Evolutionary conservation across 2,113 vertebrate genomes (phyloP), one percentile per base, ranked within the genome.

Genomic region (Anoplopoma fimbria): DNA sequence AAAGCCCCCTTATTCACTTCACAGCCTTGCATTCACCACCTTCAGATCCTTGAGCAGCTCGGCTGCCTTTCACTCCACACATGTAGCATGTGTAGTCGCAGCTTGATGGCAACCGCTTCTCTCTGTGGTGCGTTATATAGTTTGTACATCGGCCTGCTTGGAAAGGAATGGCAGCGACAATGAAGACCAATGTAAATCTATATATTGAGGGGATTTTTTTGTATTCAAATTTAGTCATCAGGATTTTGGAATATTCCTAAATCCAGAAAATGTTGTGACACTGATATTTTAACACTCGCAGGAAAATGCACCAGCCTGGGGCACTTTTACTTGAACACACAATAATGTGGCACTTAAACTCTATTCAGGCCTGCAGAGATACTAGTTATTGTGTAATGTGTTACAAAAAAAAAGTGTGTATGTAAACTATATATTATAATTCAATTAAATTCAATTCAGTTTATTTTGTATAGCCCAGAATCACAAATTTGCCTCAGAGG

Each of bases 1-100:
- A 83, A 88, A 91, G 73, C 85, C 75, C 49, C 61, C 82, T 78
- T 58, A 85, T 91, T 93, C 88, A 88, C 88, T 83, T 33, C 85
- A 85, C 64, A 77, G 72, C 84, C 81, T 72, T 29, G 79, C 83
- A 89, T 92, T 85, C 86, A 85, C 90, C 88, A 69, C 87, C 80
- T 69, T 70, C 63, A 70, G 49, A 81, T 87, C 73, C 75, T 89
- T 60, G 42, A 82, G 72, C 84, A 77, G 70, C 76, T 72, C 79
- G 29, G 58, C 68, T 69, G 79, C 79, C 53, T 85, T 75, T 75
- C 76, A 73, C 69, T 81, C 27, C 42, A 45, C 14, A 47, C 42
- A 51, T 65, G 64, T 70, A 71, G 64, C 33, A 38, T 55, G 74
- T 79, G 49, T 19, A 58, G 51, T 65, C 51, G 38, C 60, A 27